Evolutionary conservation across 2,797 vertebrate species (phyloP), one percentile per base, ranked within the genome.

Genomic region (Sebastolobus alascanus): DNA sequence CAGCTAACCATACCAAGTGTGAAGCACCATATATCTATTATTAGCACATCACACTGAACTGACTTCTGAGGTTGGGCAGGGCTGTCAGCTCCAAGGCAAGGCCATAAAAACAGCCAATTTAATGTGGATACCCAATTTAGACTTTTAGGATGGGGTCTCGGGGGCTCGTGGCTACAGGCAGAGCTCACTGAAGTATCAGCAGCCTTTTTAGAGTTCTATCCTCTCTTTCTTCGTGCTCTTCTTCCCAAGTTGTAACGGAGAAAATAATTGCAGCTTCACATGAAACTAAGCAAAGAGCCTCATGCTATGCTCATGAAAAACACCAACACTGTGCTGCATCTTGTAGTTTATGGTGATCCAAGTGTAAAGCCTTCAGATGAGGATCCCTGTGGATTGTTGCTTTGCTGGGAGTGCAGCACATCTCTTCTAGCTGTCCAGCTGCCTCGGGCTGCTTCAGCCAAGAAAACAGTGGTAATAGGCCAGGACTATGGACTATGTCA

Each of bases 381-480:
- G 50, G 63, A 52, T 83, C 60, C 65, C 65, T 67, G 60, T 56
- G 68, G 60, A 9, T 60, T 64, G 76, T 33, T 84, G 77, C 20
- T 54, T 75, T 68, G 20, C 77, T 67, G 10, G 22, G 72, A 67
- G 68, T 58, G 54, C 54, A 60, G 55, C 67, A 67, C 35, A 31
- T 73, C 33, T 60, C 60, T 52, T 54, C 12, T 8, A 58, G 72
- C 80, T 83, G 71, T 78, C 76, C 61, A 77, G 60, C 65, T 68
- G 79, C 87, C 79, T 77, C 25, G 3, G 72, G 84, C 81, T 82
- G 56, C 77, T 83, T 33, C 70, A 52, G 73, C 58, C 20, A 33
- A 90, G 77, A 91, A 89, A 91, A 85, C 79, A 38, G 64, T 64
- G 29, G 75, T 89, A 88, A 91, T 82, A 69, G 61, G 71, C 38